phyloP scores from a whole-genome alignment of 2,113 vertebrate species.

The Azemiops feae region DNA sequence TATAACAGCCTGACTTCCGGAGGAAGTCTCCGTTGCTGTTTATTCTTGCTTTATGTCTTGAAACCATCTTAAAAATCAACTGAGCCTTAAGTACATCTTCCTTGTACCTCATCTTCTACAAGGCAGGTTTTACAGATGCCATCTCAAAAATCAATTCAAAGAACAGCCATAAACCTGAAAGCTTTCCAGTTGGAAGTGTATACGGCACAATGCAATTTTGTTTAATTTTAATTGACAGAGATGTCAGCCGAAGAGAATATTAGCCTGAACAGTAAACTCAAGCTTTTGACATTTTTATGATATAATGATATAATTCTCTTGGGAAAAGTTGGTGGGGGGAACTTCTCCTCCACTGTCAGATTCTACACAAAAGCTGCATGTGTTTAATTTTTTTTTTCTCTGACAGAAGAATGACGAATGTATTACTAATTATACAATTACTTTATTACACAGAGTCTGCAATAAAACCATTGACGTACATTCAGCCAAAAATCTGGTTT shows the following conservation, averaged over 20 bases:
- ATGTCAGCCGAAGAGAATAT: conserved; percentile 81
- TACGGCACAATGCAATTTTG: conserved; percentile 77
- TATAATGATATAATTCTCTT: conserved; percentile 78
- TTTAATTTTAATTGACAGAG: conserved; percentile 84
- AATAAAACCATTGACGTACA: conserved; percentile 65
- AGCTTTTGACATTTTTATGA: conserved; percentile 80
- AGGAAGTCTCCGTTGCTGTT: conserved; percentile 62
- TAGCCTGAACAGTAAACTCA: conserved; percentile 79
- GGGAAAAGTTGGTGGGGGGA: neutral
- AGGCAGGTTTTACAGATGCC: conserved; percentile 78
- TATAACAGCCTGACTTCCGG: conserved; percentile 64
- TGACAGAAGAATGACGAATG: conserved; percentile 70
- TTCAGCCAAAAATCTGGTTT: conserved; percentile 53
- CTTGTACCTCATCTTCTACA: conserved; percentile 67
- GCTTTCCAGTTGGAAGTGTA: conserved; percentile 71
- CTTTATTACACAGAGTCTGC: conserved; percentile 70
- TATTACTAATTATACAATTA: conserved; percentile 77
- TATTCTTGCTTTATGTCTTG: conserved; percentile 75
- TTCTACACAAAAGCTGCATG: conserved; percentile 69
- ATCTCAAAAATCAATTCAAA: conserved; percentile 80
- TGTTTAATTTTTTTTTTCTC: conserved; percentile 64
- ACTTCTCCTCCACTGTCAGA: conserved; percentile 65
- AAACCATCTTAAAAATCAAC: conserved; percentile 74
- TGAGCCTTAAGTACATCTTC: conserved; percentile 74
- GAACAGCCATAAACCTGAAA: conserved; percentile 73